A percentile compares a stretch with the other conserved stretches of the same genome.
phyloP scores from a whole-genome alignment of 2,888 invertebrate species.

The Pilophorus perplexus region DNA sequence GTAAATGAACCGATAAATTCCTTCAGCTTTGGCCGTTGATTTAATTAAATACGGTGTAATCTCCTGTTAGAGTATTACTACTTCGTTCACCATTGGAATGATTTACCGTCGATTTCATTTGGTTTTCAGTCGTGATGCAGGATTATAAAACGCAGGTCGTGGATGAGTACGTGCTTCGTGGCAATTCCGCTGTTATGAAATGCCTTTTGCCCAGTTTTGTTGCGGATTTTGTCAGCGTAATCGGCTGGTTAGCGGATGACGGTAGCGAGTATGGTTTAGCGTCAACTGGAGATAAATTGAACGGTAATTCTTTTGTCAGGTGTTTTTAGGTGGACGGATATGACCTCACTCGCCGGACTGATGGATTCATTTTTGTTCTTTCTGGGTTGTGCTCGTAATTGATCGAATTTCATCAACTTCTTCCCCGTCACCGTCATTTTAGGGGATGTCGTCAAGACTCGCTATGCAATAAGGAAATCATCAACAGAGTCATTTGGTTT shows the following conservation, averaged over 20 bases:
- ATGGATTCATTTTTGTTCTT: no score
- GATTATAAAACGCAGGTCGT: conserved; percentile 79
- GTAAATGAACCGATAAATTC: no score
- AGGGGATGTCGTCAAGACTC: background rate
- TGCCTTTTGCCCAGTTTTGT: conserved; percentile 82
- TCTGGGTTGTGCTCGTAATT: no score
- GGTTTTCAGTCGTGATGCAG: conserved; percentile 72
- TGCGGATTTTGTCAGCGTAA: conserved; percentile 76
- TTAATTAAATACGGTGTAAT: no score
- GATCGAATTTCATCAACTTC: background rate
- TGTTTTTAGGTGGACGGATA: background rate
- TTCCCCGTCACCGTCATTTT: background rate
- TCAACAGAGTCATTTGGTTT: conserved; percentile 44
- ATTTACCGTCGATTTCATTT: no score
- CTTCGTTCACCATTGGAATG: no score
- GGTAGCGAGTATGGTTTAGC: conserved; percentile 52
- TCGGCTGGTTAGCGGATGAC: conserved; percentile 72
- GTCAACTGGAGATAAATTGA: background rate
- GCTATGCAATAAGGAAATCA: background rate
- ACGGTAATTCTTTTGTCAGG: background rate
- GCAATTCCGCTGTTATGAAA: conserved; percentile 77
- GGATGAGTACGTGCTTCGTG: conserved; percentile 80
- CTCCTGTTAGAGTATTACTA: no score
- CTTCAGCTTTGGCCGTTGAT: no score
- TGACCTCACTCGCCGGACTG: no score